Evolutionary conservation across 1,140 invertebrate genomes (phyloP), one percentile per base, ranked within the genome.

Genomic region (Drosophila teissieri): DNA sequence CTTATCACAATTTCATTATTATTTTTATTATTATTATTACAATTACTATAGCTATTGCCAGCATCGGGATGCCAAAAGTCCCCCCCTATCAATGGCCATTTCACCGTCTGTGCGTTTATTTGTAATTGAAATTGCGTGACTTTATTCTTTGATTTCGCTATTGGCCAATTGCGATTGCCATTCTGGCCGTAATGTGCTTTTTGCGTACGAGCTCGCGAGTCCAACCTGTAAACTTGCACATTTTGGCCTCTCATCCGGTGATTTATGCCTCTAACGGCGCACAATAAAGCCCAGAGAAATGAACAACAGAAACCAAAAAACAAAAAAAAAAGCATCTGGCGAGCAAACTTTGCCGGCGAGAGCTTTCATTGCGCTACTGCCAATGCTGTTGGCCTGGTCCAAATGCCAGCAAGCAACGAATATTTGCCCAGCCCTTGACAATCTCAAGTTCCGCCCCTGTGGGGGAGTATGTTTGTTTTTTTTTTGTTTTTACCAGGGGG

Each of bases 51-150:
- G 63, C 55, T 51, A 76, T 80, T 44, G 69, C 52, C 55, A 51
- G 31, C 36, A 45, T 37, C 22, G 10, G 17, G 42, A 44, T 44
- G 10, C 17, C 17, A 1, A 8, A 8, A 8, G 8, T 31, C 31
- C 0, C 31, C 31, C 31, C 39, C 46, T 27, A 39, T 34, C 63
- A 44, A 48, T 70, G 44, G 63, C 54, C 79, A 82, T 62, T 68
- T 56, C 62, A 22, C 45, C 48, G 48, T 51, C 56, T 56, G 60
- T 73, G 65, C 69, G 74, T 74, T 78, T 79, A 76, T 74, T 83
- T 88, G 84, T 88, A 88, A 88, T 88, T 88, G 83, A 88, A 88
- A 88, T 88, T 89, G 83, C 83, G 83, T 88, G 83, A 88, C 83
- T 88, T 88, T 89, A 88, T 88, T 83, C 83, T 88, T 88, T 77